Evolutionary conservation across 2,888 invertebrate species (phyloP), one percentile per base, ranked within the genome.

Genomic region (Melitaea athalia): DNA sequence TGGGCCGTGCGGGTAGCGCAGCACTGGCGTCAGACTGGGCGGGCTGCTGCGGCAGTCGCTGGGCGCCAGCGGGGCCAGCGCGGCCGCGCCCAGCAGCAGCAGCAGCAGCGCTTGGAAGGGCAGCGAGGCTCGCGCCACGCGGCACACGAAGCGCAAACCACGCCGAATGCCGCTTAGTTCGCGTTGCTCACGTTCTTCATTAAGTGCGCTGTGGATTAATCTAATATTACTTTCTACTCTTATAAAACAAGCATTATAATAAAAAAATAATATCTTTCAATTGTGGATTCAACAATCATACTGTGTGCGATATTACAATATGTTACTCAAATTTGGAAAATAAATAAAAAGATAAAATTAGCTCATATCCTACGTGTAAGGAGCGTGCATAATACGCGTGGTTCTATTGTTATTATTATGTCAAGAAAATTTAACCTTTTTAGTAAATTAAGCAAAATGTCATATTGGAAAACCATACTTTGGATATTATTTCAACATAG

Each of bases 41-140:
- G 77, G 96, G 94, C 24, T 96, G 96, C 79, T 97, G 95, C 77
- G 96, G 77, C 96, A 95, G 83, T 98, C 94, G 88, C 96, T 96
- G 73, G 95, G 95, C 74, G 96, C 95, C 87, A 97, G 96, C 6
- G 98, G 98, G 64, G 99, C 97, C 78, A 99, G 94, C 64, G 98
- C 97, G 63, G 99, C 98, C 70, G 98, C 97, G 69, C 99, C 98
- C 81, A 99, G 94, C 79, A 99, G 94, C 72, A 99, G 94, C 79
- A 99, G 94, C 93, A 99, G 96, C 80, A 99, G 93, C 72, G 98
- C 98, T 93, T 99, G 98, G 85, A 99, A 97, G 64, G 99, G 99
- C 76, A 99, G 94, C 31, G 98, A 98, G 65, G 98, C 97, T 84
- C 98, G 95, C 75, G 98, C 95, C 77, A 98, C 98, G 81, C 99